Conservation (phyloP, 2,113 vertebrate species). For the Phoxinus phoxinus region DNA sequence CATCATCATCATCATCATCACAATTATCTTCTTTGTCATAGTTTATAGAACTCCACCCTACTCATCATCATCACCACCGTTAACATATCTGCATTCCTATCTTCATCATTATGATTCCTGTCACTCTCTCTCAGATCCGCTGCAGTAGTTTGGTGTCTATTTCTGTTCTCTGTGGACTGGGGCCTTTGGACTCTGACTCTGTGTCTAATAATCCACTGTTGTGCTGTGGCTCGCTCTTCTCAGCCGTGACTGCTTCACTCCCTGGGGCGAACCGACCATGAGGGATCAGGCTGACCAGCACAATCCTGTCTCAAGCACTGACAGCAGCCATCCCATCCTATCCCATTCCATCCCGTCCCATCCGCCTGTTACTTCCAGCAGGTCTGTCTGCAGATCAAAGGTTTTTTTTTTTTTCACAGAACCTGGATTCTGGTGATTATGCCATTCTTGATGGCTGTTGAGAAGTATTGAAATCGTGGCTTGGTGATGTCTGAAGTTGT, state of each 20-base stretch:
- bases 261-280: conserved; percentile 26
- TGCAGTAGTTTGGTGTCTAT: conserved; percentile 23
- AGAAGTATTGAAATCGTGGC: background rate
- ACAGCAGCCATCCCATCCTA: background rate
- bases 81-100: background rate
- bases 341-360: background rate
- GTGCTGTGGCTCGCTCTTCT: conserved; percentile 37
- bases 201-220: conserved; percentile 42
- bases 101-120: background rate
- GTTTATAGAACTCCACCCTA: background rate
- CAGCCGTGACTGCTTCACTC: conserved; percentile 20
- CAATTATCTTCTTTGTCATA: background rate
- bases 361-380: background rate
- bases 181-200: conserved; percentile 9
- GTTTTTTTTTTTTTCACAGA: background rate
- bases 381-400: conserved; percentile 17
- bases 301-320: conserved; percentile 10
- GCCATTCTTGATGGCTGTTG: background rate
- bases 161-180: conserved; percentile 21
- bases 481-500: background rate
- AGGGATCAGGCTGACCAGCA: conserved; percentile 39
- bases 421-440: background rate
- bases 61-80: background rate
- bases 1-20: too few species aligned
- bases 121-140: conserved; percentile 8